Evolutionary conservation across 1,140 invertebrate species (phyloP).

Genomic region (Euschistus heros): DNA sequence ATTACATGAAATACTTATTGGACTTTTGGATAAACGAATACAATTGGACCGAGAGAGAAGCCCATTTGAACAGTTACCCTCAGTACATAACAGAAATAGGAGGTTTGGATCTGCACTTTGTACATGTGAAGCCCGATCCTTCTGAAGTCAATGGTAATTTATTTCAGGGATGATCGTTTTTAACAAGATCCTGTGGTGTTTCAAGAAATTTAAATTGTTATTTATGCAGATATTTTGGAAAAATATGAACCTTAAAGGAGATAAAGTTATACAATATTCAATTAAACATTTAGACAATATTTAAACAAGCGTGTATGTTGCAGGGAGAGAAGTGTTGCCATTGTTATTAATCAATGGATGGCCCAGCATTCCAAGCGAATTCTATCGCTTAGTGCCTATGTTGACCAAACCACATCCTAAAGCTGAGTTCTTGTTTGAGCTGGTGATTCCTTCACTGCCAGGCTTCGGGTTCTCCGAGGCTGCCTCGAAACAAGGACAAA

Average conservation of each 20-base stretch:
- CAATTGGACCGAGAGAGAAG: conserved; percentile 58
- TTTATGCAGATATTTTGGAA: neutral
- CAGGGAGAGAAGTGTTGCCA: conserved; percentile 43
- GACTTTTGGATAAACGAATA: conserved; percentile 64
- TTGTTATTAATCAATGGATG: conserved; percentile 72
- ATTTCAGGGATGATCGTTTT: no score
- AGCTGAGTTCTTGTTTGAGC: conserved; percentile 60
- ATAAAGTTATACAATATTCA: no score
- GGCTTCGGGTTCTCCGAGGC: conserved; percentile 75
- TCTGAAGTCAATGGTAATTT: conserved; percentile 13
- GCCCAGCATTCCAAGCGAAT: conserved; percentile 72
- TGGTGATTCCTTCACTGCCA: conserved; percentile 67
- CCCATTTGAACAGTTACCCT: conserved; percentile 53
- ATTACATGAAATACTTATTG: conserved; percentile 51
- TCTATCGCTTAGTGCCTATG: conserved; percentile 66
- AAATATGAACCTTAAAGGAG: conserved; percentile 1
- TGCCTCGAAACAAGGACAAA: conserved; percentile 48
- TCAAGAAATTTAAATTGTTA: no score
- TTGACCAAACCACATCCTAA: conserved; percentile 46
- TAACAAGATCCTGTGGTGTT: no score
- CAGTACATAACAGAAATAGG: conserved; percentile 60
- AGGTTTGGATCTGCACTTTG: conserved; percentile 64
- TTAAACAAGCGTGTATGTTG: no score
- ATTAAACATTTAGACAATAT: no score
- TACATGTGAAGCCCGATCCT: conserved; percentile 47